These are phyloP conservation scores for Oscheius sp. DNA, from an alignment of 2,888 invertebrate species.

Conservation along the genomic window DNA sequence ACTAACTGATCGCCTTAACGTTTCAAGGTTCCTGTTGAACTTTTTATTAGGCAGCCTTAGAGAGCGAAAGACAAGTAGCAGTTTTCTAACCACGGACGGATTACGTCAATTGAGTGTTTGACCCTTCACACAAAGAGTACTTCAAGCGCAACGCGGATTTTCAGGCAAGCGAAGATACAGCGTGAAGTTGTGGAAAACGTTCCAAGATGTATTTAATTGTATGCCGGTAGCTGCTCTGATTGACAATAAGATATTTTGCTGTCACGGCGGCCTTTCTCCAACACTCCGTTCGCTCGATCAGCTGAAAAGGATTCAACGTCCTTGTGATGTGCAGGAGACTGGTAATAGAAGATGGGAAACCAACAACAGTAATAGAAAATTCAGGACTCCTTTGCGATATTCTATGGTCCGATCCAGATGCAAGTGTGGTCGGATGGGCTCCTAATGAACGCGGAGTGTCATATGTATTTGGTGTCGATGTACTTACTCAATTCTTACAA, in stretches of 20 bases:
- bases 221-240: conserved; percentile 69
- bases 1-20: too few species aligned
- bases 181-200: conserved; percentile 67
- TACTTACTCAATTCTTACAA: conserved; percentile 62
- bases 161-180: conserved; percentile 66
- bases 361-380: neutral
- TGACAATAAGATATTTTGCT: conserved; percentile 67
- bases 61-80: neutral
- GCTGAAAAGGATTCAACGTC: conserved; percentile 62
- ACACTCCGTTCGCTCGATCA: conserved; percentile 66
- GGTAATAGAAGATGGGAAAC: conserved; percentile 29
- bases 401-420: conserved; percentile 68
- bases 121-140: conserved; percentile 24
- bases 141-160: too few species aligned
- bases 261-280: conserved; percentile 66
- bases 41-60: too few species aligned
- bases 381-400: conserved; percentile 64
- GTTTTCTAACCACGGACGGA: neutral
- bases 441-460: conserved; percentile 67
- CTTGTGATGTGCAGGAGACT: conserved; percentile 67
- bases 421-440: conserved; percentile 64
- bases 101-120: conserved; percentile 20
- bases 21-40: too few species aligned
- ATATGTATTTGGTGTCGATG: conserved; percentile 67
- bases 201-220: conserved; percentile 69